Conservation (phyloP, 2,888 invertebrate genomes). For the Aporophyla nigra region DNA sequence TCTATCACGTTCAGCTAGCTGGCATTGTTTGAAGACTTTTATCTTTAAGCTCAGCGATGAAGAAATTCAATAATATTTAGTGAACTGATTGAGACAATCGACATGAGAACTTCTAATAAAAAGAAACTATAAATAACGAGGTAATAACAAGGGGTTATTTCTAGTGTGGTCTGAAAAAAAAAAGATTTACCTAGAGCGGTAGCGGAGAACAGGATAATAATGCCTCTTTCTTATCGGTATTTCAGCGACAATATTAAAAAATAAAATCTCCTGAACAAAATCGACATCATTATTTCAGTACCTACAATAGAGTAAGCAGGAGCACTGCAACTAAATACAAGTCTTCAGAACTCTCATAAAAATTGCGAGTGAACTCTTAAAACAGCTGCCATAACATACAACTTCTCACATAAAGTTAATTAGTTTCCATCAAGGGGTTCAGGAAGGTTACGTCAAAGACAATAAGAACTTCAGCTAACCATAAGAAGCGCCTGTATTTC, state of each 20-base stretch:
- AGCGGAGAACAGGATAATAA: not conserved
- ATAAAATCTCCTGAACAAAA: not conserved
- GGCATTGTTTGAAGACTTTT: slow-evolving; percentile 20
- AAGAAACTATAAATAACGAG: not conserved
- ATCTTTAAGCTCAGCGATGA: slow-evolving; percentile 2
- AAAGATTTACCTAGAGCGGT: not conserved
- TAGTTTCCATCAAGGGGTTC: slow-evolving; percentile 44
- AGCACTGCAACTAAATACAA: slow-evolving; percentile 9
- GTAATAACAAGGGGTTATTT: not conserved
- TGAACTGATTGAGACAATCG: not conserved
- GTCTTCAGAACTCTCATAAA: slow-evolving; percentile 8
- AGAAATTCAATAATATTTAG: slow-evolving; percentile 2
- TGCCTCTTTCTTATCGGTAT: not conserved
- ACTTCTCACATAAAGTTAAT: slow-evolving; percentile 66
- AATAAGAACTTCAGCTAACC: slow-evolving; percentile 54
- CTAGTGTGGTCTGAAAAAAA: not conserved
- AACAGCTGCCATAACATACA: slow-evolving; percentile 25
- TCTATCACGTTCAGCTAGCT: not conserved
- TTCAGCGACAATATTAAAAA: not conserved
- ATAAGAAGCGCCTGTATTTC: slow-evolving; percentile 63
- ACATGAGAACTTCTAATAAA: not conserved
- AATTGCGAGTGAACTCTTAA: slow-evolving; percentile 2
- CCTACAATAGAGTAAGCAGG: not conserved
- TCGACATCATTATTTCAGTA: not conserved
- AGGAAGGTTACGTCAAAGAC: slow-evolving; percentile 52